Conservation (phyloP, 2,797 vertebrate genomes). For the Intellagama lesueurii region DNA sequence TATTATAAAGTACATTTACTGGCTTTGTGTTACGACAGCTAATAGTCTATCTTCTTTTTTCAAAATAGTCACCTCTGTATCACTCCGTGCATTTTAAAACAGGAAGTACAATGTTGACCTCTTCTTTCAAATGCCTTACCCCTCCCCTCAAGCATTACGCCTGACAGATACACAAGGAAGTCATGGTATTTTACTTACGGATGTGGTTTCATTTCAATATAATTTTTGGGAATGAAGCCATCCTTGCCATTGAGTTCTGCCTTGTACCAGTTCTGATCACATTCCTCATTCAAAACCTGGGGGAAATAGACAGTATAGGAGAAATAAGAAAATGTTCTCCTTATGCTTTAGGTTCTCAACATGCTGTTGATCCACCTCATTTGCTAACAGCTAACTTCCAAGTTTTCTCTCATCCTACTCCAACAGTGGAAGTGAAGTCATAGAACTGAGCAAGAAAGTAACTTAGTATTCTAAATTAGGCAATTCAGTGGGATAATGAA, state of each 20-base stretch:
- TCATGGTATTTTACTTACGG: slow-evolving; percentile 85
- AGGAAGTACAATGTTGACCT: neutral
- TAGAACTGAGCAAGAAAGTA: neutral
- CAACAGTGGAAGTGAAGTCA: neutral
- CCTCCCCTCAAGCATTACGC: neutral
- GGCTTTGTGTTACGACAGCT: neutral
- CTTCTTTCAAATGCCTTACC: neutral
- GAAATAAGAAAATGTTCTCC: neutral
- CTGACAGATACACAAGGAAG: neutral
- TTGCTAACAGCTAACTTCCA: neutral
- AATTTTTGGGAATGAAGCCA: slow-evolving; percentile 99
- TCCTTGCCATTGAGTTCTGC: slow-evolving; percentile 98
- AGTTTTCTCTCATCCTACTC: neutral
- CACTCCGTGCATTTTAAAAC: neutral
- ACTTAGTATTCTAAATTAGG: neutral
- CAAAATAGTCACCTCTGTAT: neutral
- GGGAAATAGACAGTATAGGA: slow-evolving; percentile 35
- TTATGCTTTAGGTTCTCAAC: neutral
- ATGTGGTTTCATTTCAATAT: slow-evolving; percentile 99
- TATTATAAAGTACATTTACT: neutral
- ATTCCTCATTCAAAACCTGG: slow-evolving; percentile 99
- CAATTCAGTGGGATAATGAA: slow-evolving; percentile 2
- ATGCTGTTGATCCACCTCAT: neutral
- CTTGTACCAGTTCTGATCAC: slow-evolving; percentile 99
- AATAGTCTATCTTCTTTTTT: neutral